Evolutionary conservation across 2,888 invertebrate genomes (phyloP), one percentile per base, ranked within the genome.

Genomic region (Pachydiplax longipennis): DNA sequence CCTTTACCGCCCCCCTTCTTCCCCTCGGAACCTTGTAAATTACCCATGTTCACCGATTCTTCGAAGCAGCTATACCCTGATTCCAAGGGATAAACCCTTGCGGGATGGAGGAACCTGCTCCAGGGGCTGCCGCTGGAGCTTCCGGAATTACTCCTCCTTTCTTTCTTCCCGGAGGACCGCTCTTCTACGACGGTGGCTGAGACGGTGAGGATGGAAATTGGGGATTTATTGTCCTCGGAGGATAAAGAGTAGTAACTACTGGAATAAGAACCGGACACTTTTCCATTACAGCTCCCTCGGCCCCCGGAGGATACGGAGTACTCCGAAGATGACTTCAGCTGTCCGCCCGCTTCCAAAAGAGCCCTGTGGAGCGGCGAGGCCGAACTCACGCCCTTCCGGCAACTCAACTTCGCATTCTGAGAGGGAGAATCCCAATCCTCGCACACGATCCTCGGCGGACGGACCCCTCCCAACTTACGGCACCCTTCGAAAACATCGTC

Each of bases 1-100:
- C 65, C 90, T 31, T 91, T 82, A 12, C 65, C 83, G 13, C 61
- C 53, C 44, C 90, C 93, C 91, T 92, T 93, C 53, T 92, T 93
- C 91, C 92, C 93, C 91, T 93, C 93, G 1, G 92, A 93, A 80
- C 94, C 94, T 92, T 94, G 94, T 81, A 94, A 92, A 91, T 94
- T 94, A 48, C 94, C 94, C 94, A 94, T 94, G 40, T 40, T 92
- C 90, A 53, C 80, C 53, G 37, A 35, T 48, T 48, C 48, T 22
- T 44, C 15, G 12, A 12, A 35, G 73, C 10, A 8, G 44, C 5
- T 18, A 5, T 31, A 18, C 25, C 90, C 92, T 73, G 91, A 81
- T 91, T 92, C 91, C 87, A 92, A 91, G 80, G 87, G 91, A 91
- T 92, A 92, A 90, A 92, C 91, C 91, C 91, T 92, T 81, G 92